A percentile compares a stretch with the other conserved stretches of the same genome.
Evolutionary conservation across 2,113 vertebrate genomes (phyloP).

Genomic region (Amblyopsis rosae): DNA sequence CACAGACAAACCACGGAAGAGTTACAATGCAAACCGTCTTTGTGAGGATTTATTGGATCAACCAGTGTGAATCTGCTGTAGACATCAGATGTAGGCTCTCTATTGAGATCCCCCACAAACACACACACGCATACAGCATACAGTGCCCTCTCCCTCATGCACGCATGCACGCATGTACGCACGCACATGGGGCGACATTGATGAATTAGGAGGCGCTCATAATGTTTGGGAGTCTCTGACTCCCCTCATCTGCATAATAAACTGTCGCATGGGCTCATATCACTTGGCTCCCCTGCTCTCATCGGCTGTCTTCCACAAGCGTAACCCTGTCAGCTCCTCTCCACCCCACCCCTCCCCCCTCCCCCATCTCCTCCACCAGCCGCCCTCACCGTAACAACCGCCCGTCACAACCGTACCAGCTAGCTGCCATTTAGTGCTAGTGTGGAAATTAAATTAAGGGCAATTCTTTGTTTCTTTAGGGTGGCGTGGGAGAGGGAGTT

Average conservation of each 20-base stretch:
- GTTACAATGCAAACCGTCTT: no score
- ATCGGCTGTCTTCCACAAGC: background rate
- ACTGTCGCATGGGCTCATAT: conserved; percentile 52
- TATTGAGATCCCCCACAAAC: conserved; percentile 11
- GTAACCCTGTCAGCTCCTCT: conserved; percentile 16
- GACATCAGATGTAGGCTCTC: background rate
- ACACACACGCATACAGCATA: background rate
- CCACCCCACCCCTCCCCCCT: background rate
- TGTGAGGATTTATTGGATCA: no score
- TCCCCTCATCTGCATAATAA: conserved; percentile 66
- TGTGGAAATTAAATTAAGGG: no score
- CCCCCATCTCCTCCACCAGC: no score
- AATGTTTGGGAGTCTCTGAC: conserved; percentile 55
- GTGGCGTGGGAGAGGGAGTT: no score
- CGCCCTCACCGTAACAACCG: no score
- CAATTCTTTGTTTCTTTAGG: no score
- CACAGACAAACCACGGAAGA: no score
- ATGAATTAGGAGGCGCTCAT: conserved; percentile 61
- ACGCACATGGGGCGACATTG: conserved; percentile 50
- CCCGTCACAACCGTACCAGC: no score
- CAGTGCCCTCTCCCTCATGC: background rate
- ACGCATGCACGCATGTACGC: background rate
- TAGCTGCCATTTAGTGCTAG: no score
- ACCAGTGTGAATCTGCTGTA: no score
- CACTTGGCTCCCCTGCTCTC: conserved; percentile 15